Conservation (phyloP, 2,797 vertebrate genomes). For the Bovichtus variegatus region DNA sequence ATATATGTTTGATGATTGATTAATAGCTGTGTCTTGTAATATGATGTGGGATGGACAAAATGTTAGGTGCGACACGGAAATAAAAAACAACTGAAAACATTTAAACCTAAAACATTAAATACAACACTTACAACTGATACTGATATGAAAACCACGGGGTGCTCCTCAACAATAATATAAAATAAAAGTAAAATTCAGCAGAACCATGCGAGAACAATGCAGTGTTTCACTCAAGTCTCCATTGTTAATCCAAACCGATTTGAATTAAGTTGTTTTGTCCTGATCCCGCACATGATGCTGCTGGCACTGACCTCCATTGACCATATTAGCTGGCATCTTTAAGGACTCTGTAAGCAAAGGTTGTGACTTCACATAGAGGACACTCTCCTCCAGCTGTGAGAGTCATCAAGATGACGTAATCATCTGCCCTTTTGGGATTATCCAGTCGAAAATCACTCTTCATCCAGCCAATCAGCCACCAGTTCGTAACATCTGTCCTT, state of each 20-base stretch:
- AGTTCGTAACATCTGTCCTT: conserved; percentile 70
- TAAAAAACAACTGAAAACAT: not conserved
- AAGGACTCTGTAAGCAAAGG: conserved; percentile 46
- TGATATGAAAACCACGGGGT: not conserved
- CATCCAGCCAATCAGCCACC: conserved; percentile 66
- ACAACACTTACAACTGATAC: not conserved
- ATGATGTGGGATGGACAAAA: not conserved
- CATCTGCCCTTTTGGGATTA: conserved; percentile 68
- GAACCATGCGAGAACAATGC: not conserved
- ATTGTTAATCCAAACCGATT: conserved; percentile 15
- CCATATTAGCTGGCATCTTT: conserved; percentile 15
- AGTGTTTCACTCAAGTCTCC: not conserved
- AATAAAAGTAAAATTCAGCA: not conserved
- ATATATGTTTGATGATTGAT: not conserved
- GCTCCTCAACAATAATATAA: not conserved
- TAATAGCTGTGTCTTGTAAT: not conserved
- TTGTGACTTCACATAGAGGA: conserved; percentile 21
- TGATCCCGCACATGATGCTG: conserved; percentile 12
- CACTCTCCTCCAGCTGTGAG: conserved; percentile 52
- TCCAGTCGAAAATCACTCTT: conserved; percentile 52
- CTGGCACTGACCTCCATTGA: conserved; percentile 2
- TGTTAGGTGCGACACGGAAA: not conserved
- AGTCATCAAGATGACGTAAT: conserved; percentile 60
- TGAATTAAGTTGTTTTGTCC: conserved; percentile 3
- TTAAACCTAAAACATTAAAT: not conserved